Evolutionary conservation across 2,113 vertebrate genomes (phyloP).

Genomic region (Saimiri boliviensis): DNA sequence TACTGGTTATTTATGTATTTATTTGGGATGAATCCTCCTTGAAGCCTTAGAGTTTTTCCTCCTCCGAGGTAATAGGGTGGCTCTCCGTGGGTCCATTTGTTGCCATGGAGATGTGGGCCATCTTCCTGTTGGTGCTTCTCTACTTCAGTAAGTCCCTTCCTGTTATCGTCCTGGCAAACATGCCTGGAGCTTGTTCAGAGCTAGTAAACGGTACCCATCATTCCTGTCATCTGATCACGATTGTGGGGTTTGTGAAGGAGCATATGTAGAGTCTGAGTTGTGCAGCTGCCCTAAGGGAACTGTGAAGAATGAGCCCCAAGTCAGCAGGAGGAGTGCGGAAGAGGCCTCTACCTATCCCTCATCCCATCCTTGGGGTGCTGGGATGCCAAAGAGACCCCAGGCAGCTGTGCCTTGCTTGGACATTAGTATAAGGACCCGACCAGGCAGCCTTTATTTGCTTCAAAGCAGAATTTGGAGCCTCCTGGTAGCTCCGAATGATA

Average conservation of each 20-base stretch:
- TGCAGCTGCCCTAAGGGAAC: slow-evolving; percentile 80
- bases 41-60: too few species aligned
- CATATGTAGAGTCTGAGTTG: slow-evolving; percentile 76
- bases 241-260: too few species aligned
- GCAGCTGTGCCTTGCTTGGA: slow-evolving; percentile 74
- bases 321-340: slow-evolving; percentile 61
- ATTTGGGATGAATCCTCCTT: slow-evolving; percentile 34
- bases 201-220: slow-evolving; percentile 90
- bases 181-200: slow-evolving; percentile 67
- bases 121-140: too few species aligned
- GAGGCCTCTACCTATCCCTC: slow-evolving; percentile 74
- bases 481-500: slow-evolving; percentile 15
- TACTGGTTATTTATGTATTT: too few species aligned
- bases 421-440: slow-evolving; percentile 64
- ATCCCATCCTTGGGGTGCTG: slow-evolving; percentile 64
- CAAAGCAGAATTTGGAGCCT: slow-evolving; percentile 50
- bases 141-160: too few species aligned
- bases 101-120: too few species aligned
- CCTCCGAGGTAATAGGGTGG: too few species aligned
- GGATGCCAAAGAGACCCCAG: slow-evolving; percentile 59
- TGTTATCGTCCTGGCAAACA: background rate
- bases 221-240: too few species aligned
- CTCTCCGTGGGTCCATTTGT: slow-evolving; percentile 75
- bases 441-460: slow-evolving; percentile 11
- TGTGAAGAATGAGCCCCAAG: slow-evolving; percentile 77